Evolutionary conservation across 2,113 vertebrate genomes (phyloP).

Genomic region (Cyanoderma ruficeps): DNA sequence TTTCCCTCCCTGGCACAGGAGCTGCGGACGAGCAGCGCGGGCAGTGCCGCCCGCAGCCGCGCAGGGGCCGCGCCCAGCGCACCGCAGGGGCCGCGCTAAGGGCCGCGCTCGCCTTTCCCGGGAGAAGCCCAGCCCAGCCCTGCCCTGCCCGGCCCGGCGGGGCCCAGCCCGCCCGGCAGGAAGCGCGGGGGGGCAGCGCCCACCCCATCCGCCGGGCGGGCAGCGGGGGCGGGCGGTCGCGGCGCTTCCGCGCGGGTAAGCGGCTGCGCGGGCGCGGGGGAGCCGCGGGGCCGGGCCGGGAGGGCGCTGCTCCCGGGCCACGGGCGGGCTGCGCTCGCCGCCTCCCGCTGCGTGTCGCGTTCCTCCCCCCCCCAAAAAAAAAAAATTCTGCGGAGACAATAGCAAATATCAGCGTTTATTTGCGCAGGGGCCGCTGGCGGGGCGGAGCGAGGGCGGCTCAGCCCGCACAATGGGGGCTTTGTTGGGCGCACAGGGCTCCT

Average conservation of each 20-base stretch:
- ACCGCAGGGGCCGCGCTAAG: background rate
- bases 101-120: background rate
- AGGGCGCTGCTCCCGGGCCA: background rate
- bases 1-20: background rate
- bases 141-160: background rate
- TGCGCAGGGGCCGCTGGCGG: background rate
- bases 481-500: background rate
- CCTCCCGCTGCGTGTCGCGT: background rate
- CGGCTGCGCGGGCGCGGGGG: background rate
- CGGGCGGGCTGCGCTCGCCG: background rate
- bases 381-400: background rate
- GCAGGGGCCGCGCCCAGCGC: background rate
- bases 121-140: background rate
- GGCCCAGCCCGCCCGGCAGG: background rate
- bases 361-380: rapidly evolving
- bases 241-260: too few relatives aligned
- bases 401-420: background rate
- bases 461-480: slow-evolving; percentile 16
- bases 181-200: background rate
- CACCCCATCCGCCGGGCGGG: background rate
- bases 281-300: background rate
- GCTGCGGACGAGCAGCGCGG: background rate
- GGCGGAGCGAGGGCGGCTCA: background rate
- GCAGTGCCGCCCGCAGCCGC: background rate
- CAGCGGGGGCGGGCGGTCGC: too few relatives aligned